Evolutionary conservation across 23 tunicate species (phyloP).

Genomic region (Ciona savignyi): DNA sequence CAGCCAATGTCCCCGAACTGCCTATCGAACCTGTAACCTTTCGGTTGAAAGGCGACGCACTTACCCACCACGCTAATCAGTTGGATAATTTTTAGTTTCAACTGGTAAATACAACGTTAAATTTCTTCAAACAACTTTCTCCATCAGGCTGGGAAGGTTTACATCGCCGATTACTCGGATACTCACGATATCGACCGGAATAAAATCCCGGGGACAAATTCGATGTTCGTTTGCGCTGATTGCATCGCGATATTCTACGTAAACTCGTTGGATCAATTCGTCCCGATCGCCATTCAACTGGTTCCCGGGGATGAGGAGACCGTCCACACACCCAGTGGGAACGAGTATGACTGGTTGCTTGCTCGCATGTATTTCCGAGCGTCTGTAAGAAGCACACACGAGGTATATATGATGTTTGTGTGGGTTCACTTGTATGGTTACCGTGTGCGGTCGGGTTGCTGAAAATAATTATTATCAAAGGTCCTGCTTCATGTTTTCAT

Average conservation of each 20-base stretch:
- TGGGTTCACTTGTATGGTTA: too few species aligned
- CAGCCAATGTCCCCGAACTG: too few species aligned
- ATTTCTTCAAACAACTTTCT: too few species aligned
- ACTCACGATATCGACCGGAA: constrained; percentile 5
- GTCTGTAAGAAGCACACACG: constrained; percentile 15
- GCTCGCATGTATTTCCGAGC: constrained; percentile 50
- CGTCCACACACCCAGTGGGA: constrained; percentile 25
- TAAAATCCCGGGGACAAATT: constrained; percentile 4
- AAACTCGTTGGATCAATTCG: constrained; percentile 14
- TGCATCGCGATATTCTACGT: constrained; percentile 16
- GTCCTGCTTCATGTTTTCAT: too few species aligned
- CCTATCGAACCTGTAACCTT: too few species aligned
- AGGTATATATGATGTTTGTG: too few species aligned
- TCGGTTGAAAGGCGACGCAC: too few species aligned
- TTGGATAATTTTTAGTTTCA: too few species aligned
- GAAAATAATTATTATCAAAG: too few species aligned
- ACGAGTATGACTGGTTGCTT: constrained; percentile 39
- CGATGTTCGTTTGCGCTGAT: constrained; percentile 12
- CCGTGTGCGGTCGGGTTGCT: too few species aligned
- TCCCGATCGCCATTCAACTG: constrained; percentile 42
- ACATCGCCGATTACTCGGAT: constrained; percentile 15
- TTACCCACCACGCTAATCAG: too few species aligned
- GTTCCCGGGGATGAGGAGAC: constrained; percentile 28
- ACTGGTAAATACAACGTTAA: too few species aligned
- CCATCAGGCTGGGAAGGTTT: constrained; percentile 27